phyloP scores from a whole-genome alignment of 2,797 vertebrate genomes.

The Diceros bicornis region DNA sequence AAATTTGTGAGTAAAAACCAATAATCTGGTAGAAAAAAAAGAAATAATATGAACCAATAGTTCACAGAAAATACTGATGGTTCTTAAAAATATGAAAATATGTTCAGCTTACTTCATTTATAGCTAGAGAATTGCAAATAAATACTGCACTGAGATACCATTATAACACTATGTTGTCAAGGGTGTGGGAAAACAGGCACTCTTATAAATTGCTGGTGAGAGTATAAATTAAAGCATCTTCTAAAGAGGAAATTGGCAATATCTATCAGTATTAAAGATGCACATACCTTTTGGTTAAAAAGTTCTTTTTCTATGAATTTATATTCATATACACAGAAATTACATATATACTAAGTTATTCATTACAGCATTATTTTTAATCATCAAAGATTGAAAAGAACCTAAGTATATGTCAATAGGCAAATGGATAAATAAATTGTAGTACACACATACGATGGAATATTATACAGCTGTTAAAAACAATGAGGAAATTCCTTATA shows the following conservation, averaged over 20 bases:
- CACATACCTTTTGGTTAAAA: not conserved
- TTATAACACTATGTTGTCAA: not conserved
- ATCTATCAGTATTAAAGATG: not conserved
- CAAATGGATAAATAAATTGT: constrained; percentile 15
- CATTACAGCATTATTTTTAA: not conserved
- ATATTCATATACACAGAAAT: not conserved
- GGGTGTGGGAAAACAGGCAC: not conserved
- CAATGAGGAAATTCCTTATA: not conserved
- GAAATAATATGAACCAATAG: not conserved
- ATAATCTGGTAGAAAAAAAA: not conserved
- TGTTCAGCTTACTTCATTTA: not conserved
- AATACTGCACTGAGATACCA: not conserved
- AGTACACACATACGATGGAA: not conserved
- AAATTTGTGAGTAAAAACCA: constrained; percentile 8
- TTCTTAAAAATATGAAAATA: constrained; percentile 30
- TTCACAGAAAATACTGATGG: not conserved
- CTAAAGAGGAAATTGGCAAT: not conserved
- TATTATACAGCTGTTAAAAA: not conserved
- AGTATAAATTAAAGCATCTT: not conserved
- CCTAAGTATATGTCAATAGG: not conserved
- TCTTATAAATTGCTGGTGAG: not conserved
- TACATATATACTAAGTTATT: not conserved
- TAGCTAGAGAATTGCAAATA: not conserved
- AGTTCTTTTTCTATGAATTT: constrained; percentile 15
- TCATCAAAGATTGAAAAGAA: not conserved